A percentile compares a stretch with the other conserved stretches of the same genome.
These are phyloP conservation scores for Neoascia interrupta DNA, from an alignment of 2,888 invertebrate species.

Conservation along the genomic window DNA sequence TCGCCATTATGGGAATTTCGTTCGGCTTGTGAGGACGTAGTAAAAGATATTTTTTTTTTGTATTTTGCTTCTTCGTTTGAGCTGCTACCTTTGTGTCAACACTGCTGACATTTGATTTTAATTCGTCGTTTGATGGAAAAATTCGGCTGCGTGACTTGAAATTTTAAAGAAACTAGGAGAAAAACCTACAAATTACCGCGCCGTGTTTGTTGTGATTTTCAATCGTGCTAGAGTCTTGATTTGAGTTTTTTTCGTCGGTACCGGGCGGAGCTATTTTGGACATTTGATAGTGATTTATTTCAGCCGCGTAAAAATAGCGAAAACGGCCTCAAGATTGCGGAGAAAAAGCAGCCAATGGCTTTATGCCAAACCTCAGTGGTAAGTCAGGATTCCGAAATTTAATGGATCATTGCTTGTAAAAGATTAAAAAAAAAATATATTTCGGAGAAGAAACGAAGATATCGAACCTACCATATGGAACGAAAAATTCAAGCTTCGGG, in stretches of 20 bases:
- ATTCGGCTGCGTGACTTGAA: neutral
- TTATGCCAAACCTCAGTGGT: constrained; percentile 87
- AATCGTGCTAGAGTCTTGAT: too few species aligned
- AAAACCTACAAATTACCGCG: too few species aligned
- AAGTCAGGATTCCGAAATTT: too few species aligned
- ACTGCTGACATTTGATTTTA: constrained; percentile 55
- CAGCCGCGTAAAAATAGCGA: constrained; percentile 7
- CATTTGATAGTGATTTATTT: constrained; percentile 8
- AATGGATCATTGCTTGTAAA: too few species aligned
- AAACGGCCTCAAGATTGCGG: constrained; percentile 77
- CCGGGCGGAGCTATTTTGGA: constrained; percentile 27
- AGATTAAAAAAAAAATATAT: too few species aligned
- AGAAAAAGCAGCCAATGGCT: constrained; percentile 82
- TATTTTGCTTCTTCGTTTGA: constrained; percentile 28
- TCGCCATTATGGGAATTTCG: constrained; percentile 65
- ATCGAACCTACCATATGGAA: too few species aligned
- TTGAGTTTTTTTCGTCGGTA: constrained; percentile 5
- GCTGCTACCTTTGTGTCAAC: constrained; percentile 46
- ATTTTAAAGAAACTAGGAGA: neutral
- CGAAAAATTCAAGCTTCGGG: too few species aligned
- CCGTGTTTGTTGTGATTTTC: too few species aligned
- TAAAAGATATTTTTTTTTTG: too few species aligned
- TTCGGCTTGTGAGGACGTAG: constrained; percentile 53
- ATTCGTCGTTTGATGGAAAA: neutral
- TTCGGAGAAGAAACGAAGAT: too few species aligned